Evolutionary conservation across 1,140 invertebrate genomes (phyloP).

Genomic region (Chironomus tepperi): DNA sequence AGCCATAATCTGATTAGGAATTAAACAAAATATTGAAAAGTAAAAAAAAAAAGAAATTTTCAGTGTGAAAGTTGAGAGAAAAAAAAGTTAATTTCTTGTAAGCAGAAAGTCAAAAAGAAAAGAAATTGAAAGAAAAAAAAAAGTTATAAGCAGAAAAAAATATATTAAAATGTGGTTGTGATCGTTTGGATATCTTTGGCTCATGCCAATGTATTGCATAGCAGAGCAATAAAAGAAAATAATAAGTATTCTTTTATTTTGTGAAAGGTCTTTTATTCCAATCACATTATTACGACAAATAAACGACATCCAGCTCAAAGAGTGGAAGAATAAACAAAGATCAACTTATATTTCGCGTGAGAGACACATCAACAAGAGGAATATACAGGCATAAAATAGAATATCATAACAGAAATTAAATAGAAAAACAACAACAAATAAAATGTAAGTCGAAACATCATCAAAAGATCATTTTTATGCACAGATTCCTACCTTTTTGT

Average conservation of each 20-base stretch:
- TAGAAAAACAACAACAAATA: neutral
- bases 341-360: neutral
- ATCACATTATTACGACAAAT: conserved; percentile 19
- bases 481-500: too few relatives aligned
- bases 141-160: neutral
- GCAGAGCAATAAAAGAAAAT: conserved; percentile 8
- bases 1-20: neutral
- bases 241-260: neutral
- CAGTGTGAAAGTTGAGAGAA: conserved; percentile 21
- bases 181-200: neutral
- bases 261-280: conserved; percentile 11
- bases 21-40: neutral
- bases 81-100: neutral
- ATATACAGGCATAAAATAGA: neutral
- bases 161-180: conserved; percentile 22
- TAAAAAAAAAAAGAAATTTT: conserved; percentile 14
- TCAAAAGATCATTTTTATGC: conserved; percentile 1
- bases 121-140: neutral
- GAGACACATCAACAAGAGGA: conserved; percentile 3
- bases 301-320: neutral
- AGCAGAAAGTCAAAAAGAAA: neutral
- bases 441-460: conserved; percentile 18
- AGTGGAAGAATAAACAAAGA: neutral
- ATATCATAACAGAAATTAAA: neutral
- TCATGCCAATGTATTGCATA: conserved; percentile 22